Percentiles rank a stretch among this genome's conserved stretches.
phyloP scores from a whole-genome alignment of 2,888 invertebrate genomes.

The Lochmaea crataegi region DNA sequence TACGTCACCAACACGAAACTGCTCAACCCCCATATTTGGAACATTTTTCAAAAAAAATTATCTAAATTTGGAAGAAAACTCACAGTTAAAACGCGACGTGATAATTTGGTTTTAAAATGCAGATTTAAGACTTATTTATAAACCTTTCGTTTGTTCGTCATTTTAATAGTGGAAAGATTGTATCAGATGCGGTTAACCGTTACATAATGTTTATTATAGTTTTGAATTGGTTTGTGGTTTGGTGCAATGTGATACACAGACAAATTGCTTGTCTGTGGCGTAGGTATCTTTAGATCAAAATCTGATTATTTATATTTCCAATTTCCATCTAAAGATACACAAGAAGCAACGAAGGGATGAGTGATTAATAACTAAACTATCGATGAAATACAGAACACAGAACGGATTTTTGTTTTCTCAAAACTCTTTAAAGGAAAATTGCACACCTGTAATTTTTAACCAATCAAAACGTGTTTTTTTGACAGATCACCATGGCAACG shows the following conservation, averaged over 20 bases:
- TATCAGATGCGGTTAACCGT: constrained; percentile 25
- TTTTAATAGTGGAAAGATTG: constrained; percentile 28
- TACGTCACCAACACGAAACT: constrained; percentile 7
- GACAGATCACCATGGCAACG: too few species aligned
- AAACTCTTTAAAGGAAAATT: too few species aligned
- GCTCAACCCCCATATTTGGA: constrained; percentile 2
- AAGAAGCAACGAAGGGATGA: too few species aligned
- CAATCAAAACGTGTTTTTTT: too few species aligned
- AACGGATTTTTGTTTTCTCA: too few species aligned
- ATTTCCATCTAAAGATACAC: neutral
- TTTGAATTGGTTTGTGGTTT: constrained; percentile 30
- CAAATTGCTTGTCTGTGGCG: constrained; percentile 25
- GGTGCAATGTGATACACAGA: constrained; percentile 19
- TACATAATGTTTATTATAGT: constrained; percentile 26
- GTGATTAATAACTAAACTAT: too few species aligned
- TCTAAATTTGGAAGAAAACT: neutral
- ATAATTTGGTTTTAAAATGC: constrained; percentile 18
- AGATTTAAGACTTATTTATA: constrained; percentile 25
- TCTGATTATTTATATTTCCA: neutral
- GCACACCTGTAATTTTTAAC: too few species aligned
- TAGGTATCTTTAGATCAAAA: constrained; percentile 11
- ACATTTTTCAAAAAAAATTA: neutral
- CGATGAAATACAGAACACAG: too few species aligned
- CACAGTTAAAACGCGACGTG: constrained; percentile 6
- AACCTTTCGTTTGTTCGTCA: constrained; percentile 17